These are phyloP conservation scores for Urosaurus nigricauda DNA, from an alignment of 2,797 vertebrate genomes.

Conservation along the genomic window DNA sequence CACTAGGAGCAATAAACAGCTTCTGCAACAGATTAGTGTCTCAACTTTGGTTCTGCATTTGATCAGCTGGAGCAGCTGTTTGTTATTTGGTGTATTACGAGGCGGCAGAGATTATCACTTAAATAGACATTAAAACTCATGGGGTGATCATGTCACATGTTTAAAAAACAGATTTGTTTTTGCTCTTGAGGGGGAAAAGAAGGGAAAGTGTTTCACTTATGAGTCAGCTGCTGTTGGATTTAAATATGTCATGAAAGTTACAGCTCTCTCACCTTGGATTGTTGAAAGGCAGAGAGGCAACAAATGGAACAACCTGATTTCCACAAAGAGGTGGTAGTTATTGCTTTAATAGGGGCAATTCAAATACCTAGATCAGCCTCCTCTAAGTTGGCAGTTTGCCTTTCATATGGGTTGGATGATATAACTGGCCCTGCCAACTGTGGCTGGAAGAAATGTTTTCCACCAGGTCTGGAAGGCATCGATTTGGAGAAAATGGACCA, in stretches of 20 bases:
- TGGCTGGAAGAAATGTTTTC: neutral
- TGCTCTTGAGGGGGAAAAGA: constrained; percentile 43
- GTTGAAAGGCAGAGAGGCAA: neutral
- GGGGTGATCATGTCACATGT: constrained; percentile 47
- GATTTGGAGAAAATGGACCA: neutral
- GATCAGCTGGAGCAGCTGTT: constrained; percentile 62
- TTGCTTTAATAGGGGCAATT: neutral
- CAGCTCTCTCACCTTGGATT: neutral
- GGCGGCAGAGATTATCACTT: constrained; percentile 57
- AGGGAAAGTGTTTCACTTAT: constrained; percentile 55
- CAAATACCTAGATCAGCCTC: neutral
- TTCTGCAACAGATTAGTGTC: constrained; percentile 52
- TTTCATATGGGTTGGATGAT: neutral
- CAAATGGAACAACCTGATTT: neutral
- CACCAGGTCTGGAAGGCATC: neutral
- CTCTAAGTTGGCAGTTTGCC: neutral
- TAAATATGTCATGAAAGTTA: constrained; percentile 16
- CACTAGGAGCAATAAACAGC: constrained; percentile 41
- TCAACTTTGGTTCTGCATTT: constrained; percentile 63
- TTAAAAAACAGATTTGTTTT: constrained; percentile 63
- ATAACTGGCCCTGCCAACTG: too few species aligned
- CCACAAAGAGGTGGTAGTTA: neutral
- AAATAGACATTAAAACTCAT: constrained; percentile 61
- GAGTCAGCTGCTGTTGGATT: constrained; percentile 41
- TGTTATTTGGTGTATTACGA: constrained; percentile 62